Evolutionary conservation across 2,797 vertebrate species (phyloP).

Genomic region (Steatocranus sp.): DNA sequence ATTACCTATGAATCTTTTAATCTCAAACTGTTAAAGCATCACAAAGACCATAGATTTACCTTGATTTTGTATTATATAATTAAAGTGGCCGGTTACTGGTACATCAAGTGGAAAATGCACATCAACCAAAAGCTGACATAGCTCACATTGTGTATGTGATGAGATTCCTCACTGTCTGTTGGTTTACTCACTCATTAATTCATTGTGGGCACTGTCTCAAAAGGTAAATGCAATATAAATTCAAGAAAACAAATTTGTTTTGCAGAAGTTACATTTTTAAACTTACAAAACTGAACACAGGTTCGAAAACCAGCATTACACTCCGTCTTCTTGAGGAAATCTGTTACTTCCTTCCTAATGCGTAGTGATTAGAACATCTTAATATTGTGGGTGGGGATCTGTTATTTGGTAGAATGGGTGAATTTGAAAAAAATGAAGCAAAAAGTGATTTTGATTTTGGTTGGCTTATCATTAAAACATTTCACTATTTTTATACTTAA

Average conservation of each 20-base stretch:
- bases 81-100: not conserved
- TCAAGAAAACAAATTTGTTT: not conserved
- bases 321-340: not conserved
- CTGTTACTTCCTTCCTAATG: not conserved
- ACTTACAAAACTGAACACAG: not conserved
- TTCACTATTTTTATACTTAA: not conserved
- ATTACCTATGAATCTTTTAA: not conserved
- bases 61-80: not conserved
- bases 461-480: not conserved
- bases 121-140: not conserved
- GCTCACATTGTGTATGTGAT: not conserved
- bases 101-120: not conserved
- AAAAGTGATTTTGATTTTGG: not conserved
- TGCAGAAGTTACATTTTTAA: not conserved
- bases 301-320: not conserved
- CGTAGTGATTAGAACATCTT: not conserved
- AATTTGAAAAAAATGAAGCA: accelerated
- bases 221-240: not conserved
- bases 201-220: not conserved
- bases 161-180: not conserved
- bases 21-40: not conserved
- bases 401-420: not conserved
- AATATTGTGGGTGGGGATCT: not conserved
- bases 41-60: not conserved
- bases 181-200: not conserved